Evolutionary conservation across 2,888 invertebrate species (phyloP).

Genomic region (Carcina quercana): DNA sequence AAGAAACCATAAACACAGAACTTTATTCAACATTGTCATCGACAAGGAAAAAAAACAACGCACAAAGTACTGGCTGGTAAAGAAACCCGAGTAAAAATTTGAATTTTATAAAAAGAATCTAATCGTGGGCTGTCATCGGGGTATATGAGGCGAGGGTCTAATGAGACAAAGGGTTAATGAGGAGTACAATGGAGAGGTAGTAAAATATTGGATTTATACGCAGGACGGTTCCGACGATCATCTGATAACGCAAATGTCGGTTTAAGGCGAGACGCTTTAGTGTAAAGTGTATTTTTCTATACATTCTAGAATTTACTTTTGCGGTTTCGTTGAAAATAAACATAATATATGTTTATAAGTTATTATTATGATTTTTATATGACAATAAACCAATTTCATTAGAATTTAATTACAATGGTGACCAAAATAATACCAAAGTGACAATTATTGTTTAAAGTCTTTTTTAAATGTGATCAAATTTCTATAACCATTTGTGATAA

Average conservation of each 20-base stretch:
- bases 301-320: no score
- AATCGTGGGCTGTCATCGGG: slow-evolving; percentile 65
- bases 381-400: no score
- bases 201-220: slow-evolving; percentile 71
- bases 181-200: slow-evolving; percentile 63
- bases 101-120: slow-evolving; percentile 33
- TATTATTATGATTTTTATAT: no score
- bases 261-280: slow-evolving; percentile 57
- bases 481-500: no score
- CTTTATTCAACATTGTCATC: slow-evolving; percentile 21
- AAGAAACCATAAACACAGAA: no score
- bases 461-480: no score
- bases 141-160: slow-evolving; percentile 61
- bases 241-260: slow-evolving; percentile 56
- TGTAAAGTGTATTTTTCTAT: no score
- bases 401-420: no score
- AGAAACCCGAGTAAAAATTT: slow-evolving; percentile 30
- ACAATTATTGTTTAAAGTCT: no score
- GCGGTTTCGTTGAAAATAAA: no score
- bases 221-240: slow-evolving; percentile 50
- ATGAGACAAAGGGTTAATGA: slow-evolving; percentile 74
- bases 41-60: slow-evolving; percentile 17
- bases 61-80: slow-evolving; percentile 7
- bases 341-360: no score
- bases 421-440: no score